These are phyloP conservation scores for Halichondria panicea DNA, from an alignment of 37 sponge, comb jelly and placozoan genomes.

Conservation along the genomic window DNA sequence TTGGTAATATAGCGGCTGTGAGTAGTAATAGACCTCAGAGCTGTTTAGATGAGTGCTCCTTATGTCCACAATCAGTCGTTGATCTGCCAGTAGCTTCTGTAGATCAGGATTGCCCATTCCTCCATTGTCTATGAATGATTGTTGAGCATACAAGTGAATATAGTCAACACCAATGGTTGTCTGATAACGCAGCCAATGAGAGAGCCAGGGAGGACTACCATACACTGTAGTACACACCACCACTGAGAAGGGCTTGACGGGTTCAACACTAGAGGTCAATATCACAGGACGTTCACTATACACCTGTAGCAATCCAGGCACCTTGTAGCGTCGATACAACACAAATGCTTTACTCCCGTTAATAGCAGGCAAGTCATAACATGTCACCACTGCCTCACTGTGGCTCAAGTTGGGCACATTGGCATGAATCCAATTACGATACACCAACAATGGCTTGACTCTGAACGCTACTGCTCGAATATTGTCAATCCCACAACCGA, in stretches of 20 bases:
- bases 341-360: neutral
- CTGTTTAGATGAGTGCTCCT: neutral
- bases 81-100: neutral
- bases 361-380: neutral
- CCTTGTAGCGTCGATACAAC: neutral
- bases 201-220: neutral
- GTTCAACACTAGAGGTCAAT: neutral
- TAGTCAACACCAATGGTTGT: slow-evolving; percentile 4
- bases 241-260: neutral
- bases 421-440: too few relatives aligned
- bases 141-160: slow-evolving; percentile 1
- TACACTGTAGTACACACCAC: neutral
- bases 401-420: neutral
- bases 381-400: neutral
- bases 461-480: neutral
- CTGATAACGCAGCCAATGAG: slow-evolving; percentile 8
- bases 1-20: neutral
- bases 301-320: neutral
- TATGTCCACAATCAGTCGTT: neutral
- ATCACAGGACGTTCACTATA: neutral
- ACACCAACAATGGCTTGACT: too few relatives aligned
- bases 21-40: neutral
- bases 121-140: neutral
- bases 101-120: neutral
- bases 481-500: neutral